Evolutionary conservation across 2,888 invertebrate species (phyloP), one percentile per base, ranked within the genome.

Genomic region (Phortica okadai): DNA sequence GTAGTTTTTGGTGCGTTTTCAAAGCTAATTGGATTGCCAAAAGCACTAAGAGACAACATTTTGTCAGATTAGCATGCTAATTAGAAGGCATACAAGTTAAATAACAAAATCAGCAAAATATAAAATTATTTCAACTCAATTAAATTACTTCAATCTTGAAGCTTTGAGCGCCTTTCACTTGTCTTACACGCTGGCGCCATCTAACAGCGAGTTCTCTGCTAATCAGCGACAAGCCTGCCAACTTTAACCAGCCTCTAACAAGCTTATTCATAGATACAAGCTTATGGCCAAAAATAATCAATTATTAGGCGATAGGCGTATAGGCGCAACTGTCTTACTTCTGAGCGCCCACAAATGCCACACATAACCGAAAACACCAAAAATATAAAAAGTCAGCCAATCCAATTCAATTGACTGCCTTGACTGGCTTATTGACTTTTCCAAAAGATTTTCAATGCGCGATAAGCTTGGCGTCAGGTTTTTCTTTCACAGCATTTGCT

Each of bases 391-490:
- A 11, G 42, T n/a, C 67, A 42, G 14, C 42, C 67, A 67, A 67
- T 67, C 67, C 44, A 69, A 67, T 67, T 42, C 44, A 69, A 69
- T 69, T 69, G 45, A 45, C 45, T 69, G 69, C 45, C 44, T 11
- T 69, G 66, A 16, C 69, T 25, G 50, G 50, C 69, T 69, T 69
- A 69, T 69, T 69, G 69, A 69, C 69, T 69, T 66, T 69, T 69
- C 44, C 45, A 69, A 69, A 16, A 69, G 69, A 69, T 69, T 41
- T 69, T 42, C 16, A 69, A 8, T 69, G 69, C 41, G 21, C 41
- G 69, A 69, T 69, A 69, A 69, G 69, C 69, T 69, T 69, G 69
- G 69, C 69, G 69, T 69, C 69, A 69, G 50, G 45, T 69, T 69
- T 69, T 45, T 25, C 62, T 42, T 21, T 21, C 45, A 69, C 16